These are phyloP conservation scores for Nothoprocta perdicaria DNA, from an alignment of 2,113 vertebrate species.

Conservation along the genomic window DNA sequence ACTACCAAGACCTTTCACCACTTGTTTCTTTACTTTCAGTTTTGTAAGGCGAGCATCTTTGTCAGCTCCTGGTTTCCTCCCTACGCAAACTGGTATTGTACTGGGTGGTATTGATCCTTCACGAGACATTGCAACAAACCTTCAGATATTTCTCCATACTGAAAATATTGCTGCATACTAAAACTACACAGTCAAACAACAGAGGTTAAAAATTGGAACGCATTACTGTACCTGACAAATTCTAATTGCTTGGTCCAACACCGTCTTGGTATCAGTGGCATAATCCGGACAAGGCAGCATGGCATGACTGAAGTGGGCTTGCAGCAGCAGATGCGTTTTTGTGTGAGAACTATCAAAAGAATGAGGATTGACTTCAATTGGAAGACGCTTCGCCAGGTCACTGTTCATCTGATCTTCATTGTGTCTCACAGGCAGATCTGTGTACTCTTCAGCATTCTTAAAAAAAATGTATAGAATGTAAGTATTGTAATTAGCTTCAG, in stretches of 20 bases:
- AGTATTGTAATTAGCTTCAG: not conserved
- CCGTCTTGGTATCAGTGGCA: constrained; percentile 94
- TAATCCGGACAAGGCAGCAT: constrained; percentile 94
- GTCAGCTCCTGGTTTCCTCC: not conserved
- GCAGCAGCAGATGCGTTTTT: constrained; percentile 93
- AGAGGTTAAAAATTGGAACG: not conserved
- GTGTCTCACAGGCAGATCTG: constrained; percentile 95
- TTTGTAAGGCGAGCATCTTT: not conserved
- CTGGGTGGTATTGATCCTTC: not conserved
- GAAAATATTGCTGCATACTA: not conserved
- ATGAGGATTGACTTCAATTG: constrained; percentile 91
- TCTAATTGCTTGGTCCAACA: constrained; percentile 94
- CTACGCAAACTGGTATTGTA: not conserved
- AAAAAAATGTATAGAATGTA: not conserved
- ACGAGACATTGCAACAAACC: not conserved
- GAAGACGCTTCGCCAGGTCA: constrained; percentile 90
- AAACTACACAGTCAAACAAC: not conserved
- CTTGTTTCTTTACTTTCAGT: not conserved
- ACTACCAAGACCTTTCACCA: not conserved
- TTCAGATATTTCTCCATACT: not conserved
- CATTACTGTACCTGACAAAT: constrained; percentile 89
- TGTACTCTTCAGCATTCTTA: constrained; percentile 94
- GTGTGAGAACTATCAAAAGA: constrained; percentile 97
- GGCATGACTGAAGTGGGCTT: constrained; percentile 92
- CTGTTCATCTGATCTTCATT: constrained; percentile 98